These are phyloP conservation scores for Limnephilus auricula DNA, from an alignment of 2,888 invertebrate species.

Conservation along the genomic window DNA sequence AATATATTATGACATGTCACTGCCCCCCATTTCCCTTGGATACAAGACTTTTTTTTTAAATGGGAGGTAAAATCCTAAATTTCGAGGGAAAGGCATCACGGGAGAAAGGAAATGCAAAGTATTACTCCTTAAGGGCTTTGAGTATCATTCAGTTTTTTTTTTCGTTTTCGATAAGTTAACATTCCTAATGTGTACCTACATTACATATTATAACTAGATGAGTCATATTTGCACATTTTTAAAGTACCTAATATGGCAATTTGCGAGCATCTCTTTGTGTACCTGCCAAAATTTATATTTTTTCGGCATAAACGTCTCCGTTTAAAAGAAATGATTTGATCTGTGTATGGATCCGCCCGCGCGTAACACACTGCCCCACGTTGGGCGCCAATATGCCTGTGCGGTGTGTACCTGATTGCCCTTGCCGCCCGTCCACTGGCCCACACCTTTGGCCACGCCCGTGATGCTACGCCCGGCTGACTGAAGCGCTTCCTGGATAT, in stretches of 20 bases:
- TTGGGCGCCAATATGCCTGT: not conserved
- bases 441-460: slow-evolving; percentile 92
- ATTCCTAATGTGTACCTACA: no score
- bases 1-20: not conserved
- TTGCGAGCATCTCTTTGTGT: not conserved
- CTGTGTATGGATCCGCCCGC: not conserved
- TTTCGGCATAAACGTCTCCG: not conserved
- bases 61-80: no score
- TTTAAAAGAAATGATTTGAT: not conserved
- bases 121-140: no score
- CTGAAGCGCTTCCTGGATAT: slow-evolving; percentile 91
- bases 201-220: no score
- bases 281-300: no score
- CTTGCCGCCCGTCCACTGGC: slow-evolving; percentile 92
- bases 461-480: slow-evolving; percentile 90
- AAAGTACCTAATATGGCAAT: not conserved
- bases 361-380: not conserved
- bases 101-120: no score
- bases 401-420: slow-evolving; percentile 66
- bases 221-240: not conserved
- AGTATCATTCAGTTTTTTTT: no score
- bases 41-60: not conserved
- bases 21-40: not conserved
- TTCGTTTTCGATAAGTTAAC: no score
- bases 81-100: no score